Conservation (phyloP, 2,113 vertebrate species). For the Lucifuga dentata region DNA sequence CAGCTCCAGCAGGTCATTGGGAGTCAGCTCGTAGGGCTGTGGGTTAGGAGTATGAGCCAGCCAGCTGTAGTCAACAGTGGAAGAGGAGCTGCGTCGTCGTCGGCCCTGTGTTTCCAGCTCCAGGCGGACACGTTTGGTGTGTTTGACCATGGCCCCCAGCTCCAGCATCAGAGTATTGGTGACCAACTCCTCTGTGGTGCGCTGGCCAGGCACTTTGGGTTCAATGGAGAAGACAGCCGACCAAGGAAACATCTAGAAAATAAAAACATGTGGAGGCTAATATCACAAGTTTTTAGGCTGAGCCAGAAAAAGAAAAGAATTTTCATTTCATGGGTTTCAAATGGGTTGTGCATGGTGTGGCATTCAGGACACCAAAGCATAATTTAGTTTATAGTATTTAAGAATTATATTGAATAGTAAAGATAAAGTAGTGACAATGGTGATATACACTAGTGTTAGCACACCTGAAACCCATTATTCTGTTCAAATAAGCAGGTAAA, state of each 20-base stretch:
- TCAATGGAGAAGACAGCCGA: constrained; percentile 81
- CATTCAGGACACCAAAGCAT: neutral
- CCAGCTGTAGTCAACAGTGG: constrained; percentile 85
- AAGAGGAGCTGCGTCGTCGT: constrained; percentile 74
- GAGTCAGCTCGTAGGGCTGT: constrained; percentile 79
- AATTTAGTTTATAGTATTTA: neutral
- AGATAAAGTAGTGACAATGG: neutral
- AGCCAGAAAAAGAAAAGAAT: neutral
- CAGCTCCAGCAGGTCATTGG: constrained; percentile 83
- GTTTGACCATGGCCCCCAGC: constrained; percentile 84
- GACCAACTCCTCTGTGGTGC: constrained; percentile 80
- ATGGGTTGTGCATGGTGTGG: too few relatives aligned
- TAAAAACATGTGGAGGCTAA: neutral
- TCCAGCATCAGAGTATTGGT: constrained; percentile 87
- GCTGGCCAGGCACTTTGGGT: constrained; percentile 81
- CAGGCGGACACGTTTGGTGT: constrained; percentile 81
- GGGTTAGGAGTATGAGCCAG: constrained; percentile 73
- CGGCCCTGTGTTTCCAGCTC: constrained; percentile 73
- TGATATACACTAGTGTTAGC: too few relatives aligned
- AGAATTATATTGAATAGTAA: neutral
- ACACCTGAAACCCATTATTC: too few relatives aligned
- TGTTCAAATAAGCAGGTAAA: too few relatives aligned
- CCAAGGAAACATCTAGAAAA: constrained; percentile 84
- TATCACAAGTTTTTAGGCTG: neutral
- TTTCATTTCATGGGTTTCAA: too few relatives aligned